Evolutionary conservation across 2,797 vertebrate species (phyloP).

Genomic region (Pangasius djambal): DNA sequence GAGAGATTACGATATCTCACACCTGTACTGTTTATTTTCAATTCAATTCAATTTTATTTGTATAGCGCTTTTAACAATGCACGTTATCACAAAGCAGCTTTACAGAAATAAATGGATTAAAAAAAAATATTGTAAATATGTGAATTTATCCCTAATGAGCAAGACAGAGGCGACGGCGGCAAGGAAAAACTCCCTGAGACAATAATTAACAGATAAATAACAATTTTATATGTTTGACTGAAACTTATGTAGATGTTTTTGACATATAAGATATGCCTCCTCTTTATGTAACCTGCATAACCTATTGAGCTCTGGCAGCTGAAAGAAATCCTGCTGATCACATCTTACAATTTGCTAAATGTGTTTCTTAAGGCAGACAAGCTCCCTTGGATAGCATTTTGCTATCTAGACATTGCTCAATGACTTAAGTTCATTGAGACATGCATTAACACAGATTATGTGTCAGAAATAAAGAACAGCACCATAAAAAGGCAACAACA

Average conservation of each 20-base stretch:
- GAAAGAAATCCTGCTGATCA: background rate
- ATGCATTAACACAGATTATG: constrained; percentile 23
- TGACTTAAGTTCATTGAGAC: constrained; percentile 35
- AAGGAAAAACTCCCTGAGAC: too few relatives aligned
- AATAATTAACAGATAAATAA: too few relatives aligned
- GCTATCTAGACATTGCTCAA: constrained; percentile 29
- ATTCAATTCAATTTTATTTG: too few relatives aligned
- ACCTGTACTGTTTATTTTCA: constrained; percentile 8
- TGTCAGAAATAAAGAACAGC: constrained; percentile 57
- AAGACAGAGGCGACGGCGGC: too few relatives aligned
- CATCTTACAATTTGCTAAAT: background rate
- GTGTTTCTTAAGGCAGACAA: background rate
- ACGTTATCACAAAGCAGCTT: too few relatives aligned
- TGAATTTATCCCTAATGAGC: too few relatives aligned
- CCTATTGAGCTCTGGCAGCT: background rate
- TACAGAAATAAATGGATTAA: too few relatives aligned
- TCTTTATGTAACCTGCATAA: background rate
- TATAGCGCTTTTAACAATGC: too few relatives aligned
- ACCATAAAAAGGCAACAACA: constrained; percentile 50
- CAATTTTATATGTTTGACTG: background rate
- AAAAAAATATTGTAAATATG: too few relatives aligned
- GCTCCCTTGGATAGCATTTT: background rate
- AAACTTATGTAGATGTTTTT: background rate
- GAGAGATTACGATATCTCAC: background rate
- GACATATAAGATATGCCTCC: background rate